Conservation (phyloP, 2,113 vertebrate species). For the Andinoacara biseriatus region DNA sequence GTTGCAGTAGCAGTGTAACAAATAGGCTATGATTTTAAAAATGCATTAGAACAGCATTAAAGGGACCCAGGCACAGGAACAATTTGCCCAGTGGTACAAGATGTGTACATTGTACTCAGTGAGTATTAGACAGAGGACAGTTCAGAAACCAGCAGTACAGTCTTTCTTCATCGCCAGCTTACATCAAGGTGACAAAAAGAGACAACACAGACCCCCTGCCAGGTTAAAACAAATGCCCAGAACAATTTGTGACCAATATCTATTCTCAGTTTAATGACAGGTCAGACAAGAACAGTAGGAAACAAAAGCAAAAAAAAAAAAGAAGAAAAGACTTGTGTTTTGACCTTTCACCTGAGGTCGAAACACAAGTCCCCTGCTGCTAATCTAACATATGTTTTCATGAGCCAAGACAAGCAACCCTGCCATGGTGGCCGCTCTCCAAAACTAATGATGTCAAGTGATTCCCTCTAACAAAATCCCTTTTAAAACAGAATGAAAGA, state of each 20-base stretch:
- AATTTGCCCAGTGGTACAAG: background rate
- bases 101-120: background rate
- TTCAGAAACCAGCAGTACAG: background rate
- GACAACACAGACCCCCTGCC: background rate
- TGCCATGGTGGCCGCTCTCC: slow-evolving; percentile 79
- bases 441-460: slow-evolving; percentile 86
- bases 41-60: too few species aligned
- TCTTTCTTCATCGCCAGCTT: background rate
- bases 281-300: background rate
- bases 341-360: slow-evolving; percentile 81
- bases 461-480: slow-evolving; percentile 78
- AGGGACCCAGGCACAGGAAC: background rate
- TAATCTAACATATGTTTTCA: slow-evolving; percentile 81
- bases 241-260: background rate
- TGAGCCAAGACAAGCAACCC: slow-evolving; percentile 79
- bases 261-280: background rate
- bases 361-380: slow-evolving; percentile 62
- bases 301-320: background rate
- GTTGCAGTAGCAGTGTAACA: too few species aligned
- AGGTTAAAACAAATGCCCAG: background rate
- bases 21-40: too few species aligned
- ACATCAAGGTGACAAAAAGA: background rate
- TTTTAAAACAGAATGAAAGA: slow-evolving; percentile 75
- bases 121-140: background rate
- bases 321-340: slow-evolving; percentile 4